Evolutionary conservation across 2,113 vertebrate species (phyloP).

Genomic region (Caranx melampygus): DNA sequence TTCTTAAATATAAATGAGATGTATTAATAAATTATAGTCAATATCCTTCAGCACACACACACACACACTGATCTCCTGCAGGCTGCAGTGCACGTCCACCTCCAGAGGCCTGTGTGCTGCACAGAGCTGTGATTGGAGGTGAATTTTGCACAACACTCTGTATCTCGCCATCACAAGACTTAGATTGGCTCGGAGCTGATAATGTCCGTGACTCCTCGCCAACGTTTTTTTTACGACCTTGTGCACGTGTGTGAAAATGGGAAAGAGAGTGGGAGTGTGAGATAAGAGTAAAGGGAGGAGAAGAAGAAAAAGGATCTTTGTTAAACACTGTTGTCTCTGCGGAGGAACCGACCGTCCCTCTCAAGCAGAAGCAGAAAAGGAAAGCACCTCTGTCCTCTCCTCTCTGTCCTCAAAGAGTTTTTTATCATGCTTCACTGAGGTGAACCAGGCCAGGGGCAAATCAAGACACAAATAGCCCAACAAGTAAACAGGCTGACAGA

Average conservation of each 20-base stretch:
- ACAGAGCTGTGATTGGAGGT: slow-evolving; percentile 19
- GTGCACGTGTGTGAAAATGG: slow-evolving; percentile 34
- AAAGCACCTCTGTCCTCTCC: slow-evolving; percentile 18
- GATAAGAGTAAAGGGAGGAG: slow-evolving; percentile 1
- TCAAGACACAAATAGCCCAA: slow-evolving; percentile 24
- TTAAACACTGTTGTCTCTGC: slow-evolving; percentile 16
- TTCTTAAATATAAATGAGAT: slow-evolving; percentile 61
- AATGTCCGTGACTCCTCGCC: neutral
- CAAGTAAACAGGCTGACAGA: slow-evolving; percentile 41
- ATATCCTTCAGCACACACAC: neutral
- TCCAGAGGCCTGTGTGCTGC: slow-evolving; percentile 9
- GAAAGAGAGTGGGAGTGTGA: slow-evolving; percentile 7
- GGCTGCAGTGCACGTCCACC: slow-evolving; percentile 14
- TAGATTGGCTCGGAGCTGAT: slow-evolving; percentile 13
- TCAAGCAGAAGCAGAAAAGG: slow-evolving; percentile 21
- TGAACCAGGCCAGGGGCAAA: slow-evolving; percentile 27
- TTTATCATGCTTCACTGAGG: slow-evolving; percentile 30
- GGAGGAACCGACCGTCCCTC: neutral
- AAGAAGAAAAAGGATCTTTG: slow-evolving; percentile 2
- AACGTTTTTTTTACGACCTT: slow-evolving; percentile 34
- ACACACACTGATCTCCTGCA: neutral
- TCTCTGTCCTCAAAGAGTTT: slow-evolving; percentile 7
- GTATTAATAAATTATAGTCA: slow-evolving; percentile 54
- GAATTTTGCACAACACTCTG: slow-evolving; percentile 11
- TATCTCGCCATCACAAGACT: neutral